Conservation (phyloP, 1,140 invertebrate species). For the Bombus huntii region DNA sequence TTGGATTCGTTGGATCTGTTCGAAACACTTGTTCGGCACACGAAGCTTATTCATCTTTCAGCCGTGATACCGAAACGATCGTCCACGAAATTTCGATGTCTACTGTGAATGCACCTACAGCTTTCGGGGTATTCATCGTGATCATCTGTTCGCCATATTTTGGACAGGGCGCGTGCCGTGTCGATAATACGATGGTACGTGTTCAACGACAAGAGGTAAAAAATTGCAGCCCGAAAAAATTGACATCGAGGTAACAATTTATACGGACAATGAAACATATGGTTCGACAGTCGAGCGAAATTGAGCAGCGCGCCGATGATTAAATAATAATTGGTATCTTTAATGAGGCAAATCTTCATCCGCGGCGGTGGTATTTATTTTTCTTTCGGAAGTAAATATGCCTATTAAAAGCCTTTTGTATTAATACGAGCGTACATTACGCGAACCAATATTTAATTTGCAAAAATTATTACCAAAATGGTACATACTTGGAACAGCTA, state of each 20-base stretch:
- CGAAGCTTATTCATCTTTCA: constrained; percentile 40
- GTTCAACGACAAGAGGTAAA: constrained; percentile 44
- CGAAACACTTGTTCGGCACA: constrained; percentile 11
- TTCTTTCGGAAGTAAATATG: too few relatives aligned
- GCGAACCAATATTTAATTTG: too few relatives aligned
- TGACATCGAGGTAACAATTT: constrained; percentile 54
- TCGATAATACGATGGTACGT: constrained; percentile 56
- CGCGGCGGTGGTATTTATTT: neutral
- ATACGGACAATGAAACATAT: constrained; percentile 43
- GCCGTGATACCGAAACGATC: constrained; percentile 18
- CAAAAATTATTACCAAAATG: too few relatives aligned
- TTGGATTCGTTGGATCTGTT: neutral
- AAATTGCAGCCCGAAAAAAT: constrained; percentile 24
- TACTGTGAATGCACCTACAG: constrained; percentile 44
- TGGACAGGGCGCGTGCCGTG: constrained; percentile 72
- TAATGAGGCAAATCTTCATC: neutral
- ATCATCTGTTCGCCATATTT: constrained; percentile 74
- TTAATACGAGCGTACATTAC: too few relatives aligned
- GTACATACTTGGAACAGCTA: too few relatives aligned
- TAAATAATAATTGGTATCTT: neutral
- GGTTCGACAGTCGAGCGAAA: constrained; percentile 13
- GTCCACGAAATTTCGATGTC: neutral
- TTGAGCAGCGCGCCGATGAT: constrained; percentile 6
- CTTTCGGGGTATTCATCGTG: constrained; percentile 38
- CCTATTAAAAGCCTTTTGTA: too few relatives aligned